Evolutionary conservation across 1,140 invertebrate species (phyloP), one percentile per base, ranked within the genome.

Genomic region (Pseudoatta argentina): DNA sequence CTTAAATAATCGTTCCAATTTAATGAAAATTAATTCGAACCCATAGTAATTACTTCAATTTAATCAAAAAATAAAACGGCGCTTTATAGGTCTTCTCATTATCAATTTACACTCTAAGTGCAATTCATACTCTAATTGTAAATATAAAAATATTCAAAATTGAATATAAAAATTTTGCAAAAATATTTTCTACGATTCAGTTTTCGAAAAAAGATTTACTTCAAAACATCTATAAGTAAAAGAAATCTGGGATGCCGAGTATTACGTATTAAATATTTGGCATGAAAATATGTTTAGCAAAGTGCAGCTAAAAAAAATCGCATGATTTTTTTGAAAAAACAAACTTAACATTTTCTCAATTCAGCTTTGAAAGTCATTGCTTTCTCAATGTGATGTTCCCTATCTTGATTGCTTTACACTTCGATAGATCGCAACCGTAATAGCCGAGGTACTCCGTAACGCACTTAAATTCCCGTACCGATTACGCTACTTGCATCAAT

Each of bases 401-500:
- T 44, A 39, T 12, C 39, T 75, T 61, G 79, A 83, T 83, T 83
- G 55, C 57, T 75, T 83, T 27, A 51, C 55, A 61, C 71, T 83
- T 83, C 39, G 27, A 61, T 27, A 51, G 27, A 83, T 83, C 14
- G 55, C 66, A 14, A 39, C 27, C 27, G 34, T 44, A 30, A 27
- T 44, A 59, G 18, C 34, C 21, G 21, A 57, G 51, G 16, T 79
- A 39, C 34, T 30, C 34, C 7, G 53, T 51, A 63, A 75, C 55
- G 55, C 8, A 82, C 21, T 72, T 73, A 27, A 48, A 75, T 73
- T n/a, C 24, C 30, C 44, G 51, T 83, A 39, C 14, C 79, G 79
- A 83, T 63, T 75, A 57, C 69, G 24, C 14, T 7, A 27, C 69
- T 83, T 75, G 57, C 27, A 83, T 83, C 55, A 83, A 83, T 83